Evolutionary conservation across 2,888 invertebrate genomes (phyloP).

Genomic region (Dioctria rufipes): DNA sequence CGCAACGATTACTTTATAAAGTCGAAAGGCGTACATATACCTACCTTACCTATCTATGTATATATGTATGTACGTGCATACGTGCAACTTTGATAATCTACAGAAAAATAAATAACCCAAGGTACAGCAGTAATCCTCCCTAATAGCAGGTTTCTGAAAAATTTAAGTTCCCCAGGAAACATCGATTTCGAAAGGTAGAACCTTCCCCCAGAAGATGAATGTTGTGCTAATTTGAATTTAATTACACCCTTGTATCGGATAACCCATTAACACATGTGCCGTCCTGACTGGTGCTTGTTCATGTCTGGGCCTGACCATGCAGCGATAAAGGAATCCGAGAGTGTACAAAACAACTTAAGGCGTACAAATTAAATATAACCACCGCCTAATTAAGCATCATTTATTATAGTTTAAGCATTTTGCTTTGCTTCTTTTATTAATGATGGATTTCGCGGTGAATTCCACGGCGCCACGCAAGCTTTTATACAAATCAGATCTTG

Average conservation of each 20-base stretch:
- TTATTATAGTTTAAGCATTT: constrained; percentile 63
- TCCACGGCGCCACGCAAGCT: constrained; percentile 51
- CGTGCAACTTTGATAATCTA: constrained; percentile 6
- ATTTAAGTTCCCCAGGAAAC: constrained; percentile 51
- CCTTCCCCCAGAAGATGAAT: constrained; percentile 61
- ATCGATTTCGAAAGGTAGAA: constrained; percentile 51
- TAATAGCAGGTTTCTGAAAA: constrained; percentile 60
- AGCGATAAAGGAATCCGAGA: constrained; percentile 38
- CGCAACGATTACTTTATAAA: constrained; percentile 48
- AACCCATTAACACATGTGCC: constrained; percentile 65
- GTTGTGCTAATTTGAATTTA: constrained; percentile 70
- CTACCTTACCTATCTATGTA: not conserved
- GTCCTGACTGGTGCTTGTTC: constrained; percentile 56
- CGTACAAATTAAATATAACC: constrained; percentile 68
- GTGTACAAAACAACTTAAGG: constrained; percentile 57
- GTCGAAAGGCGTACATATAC: constrained; percentile 5
- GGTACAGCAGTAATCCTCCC: constrained; percentile 61
- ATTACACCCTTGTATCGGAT: constrained; percentile 65
- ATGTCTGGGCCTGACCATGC: constrained; percentile 24
- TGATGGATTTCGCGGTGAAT: constrained; percentile 46
- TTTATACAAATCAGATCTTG: constrained; percentile 52
- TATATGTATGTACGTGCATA: no score
- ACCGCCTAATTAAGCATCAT: constrained; percentile 68
- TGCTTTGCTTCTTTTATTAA: constrained; percentile 39
- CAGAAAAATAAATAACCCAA: constrained; percentile 60